Evolutionary conservation across 2,888 invertebrate species (phyloP), one percentile per base, ranked within the genome.

Genomic region (Fragum sueziense): DNA sequence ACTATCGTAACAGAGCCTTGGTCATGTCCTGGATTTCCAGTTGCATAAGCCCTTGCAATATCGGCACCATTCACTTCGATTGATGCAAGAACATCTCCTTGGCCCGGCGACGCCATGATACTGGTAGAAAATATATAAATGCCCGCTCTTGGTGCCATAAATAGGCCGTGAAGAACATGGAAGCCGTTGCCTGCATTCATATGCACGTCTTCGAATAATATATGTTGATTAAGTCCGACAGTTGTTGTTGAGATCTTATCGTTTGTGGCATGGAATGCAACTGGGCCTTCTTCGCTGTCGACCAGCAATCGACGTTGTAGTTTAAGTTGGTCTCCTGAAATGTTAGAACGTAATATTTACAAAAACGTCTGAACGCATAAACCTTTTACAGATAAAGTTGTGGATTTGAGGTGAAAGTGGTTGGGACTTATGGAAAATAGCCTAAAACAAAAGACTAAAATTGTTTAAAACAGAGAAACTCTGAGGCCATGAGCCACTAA

Each of bases 191-290:
- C 69, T 1, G 11, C 1, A 20, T 69, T 69, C 1, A 69, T 14
- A 31, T 31, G 69, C 17, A 69, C 69, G 25, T 47, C 31, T 20
- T 51, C 69, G 27, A 51, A 52, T n/a, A 41, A 9, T 4, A 69
- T 3, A n/a, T 47, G 51, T 52, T 69, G 69, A 20, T 52, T 17
- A 11, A 29, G 20, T 51, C 51, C 52, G 7, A 69, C 20, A 27
- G 22, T n/a, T n/a, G 27, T n/a, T 31, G 41, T n/a, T 9, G 25
- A 20, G 14, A 1, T 20, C 11, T n/a, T 25, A 52, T 69, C 69
- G 34, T 20, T 51, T 20, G 52, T 51, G 20, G 69, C 69, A 69
- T 69, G 69, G 52, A 69, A 69, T 14, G 51, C 69, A 20, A 69
- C 51, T 27, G 69, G 69, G 14, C 47, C 69, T 22, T 69, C 51